Percentiles rank a stretch among this genome's conserved stretches.
Evolutionary conservation across 2,797 vertebrate genomes (phyloP).

Genomic region (Capromys pilorides): DNA sequence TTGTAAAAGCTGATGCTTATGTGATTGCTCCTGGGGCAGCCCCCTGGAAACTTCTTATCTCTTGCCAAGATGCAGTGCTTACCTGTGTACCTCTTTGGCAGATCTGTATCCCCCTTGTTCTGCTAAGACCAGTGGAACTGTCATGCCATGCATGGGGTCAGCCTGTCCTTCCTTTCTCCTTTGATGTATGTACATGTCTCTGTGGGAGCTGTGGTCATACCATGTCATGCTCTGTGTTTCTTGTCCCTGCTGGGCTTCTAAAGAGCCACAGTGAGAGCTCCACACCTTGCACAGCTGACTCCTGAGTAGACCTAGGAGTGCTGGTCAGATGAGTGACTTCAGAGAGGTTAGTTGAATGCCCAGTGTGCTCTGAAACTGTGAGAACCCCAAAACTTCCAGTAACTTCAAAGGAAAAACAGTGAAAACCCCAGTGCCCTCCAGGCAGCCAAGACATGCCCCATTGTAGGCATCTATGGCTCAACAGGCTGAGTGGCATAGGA

Average conservation of each 20-base stretch:
- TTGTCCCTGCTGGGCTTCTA: not conserved
- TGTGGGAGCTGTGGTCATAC: not conserved
- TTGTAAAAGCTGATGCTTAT: not conserved
- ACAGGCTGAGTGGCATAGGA: not conserved
- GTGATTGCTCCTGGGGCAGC: not conserved
- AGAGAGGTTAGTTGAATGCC: not conserved
- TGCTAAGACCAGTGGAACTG: not conserved
- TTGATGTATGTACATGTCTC: not conserved
- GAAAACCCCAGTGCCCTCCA: not conserved
- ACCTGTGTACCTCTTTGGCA: not conserved
- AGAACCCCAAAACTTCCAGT: not conserved
- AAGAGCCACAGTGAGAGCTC: not conserved
- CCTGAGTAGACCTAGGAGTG: not conserved
- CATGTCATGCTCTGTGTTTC: not conserved
- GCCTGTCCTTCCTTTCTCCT: not conserved
- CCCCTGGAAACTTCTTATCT: not conserved
- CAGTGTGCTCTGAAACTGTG: not conserved
- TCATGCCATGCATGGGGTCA: not conserved
- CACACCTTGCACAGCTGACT: not conserved
- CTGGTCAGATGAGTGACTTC: not conserved
- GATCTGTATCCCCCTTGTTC: not conserved
- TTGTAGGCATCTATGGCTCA: not conserved
- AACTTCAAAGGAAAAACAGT: constrained; percentile 35
- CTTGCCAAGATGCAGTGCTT: not conserved
- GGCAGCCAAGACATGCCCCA: constrained; percentile 30